Evolutionary conservation across 2,888 invertebrate species (phyloP).

Genomic region (Leptinotarsa juncta): DNA sequence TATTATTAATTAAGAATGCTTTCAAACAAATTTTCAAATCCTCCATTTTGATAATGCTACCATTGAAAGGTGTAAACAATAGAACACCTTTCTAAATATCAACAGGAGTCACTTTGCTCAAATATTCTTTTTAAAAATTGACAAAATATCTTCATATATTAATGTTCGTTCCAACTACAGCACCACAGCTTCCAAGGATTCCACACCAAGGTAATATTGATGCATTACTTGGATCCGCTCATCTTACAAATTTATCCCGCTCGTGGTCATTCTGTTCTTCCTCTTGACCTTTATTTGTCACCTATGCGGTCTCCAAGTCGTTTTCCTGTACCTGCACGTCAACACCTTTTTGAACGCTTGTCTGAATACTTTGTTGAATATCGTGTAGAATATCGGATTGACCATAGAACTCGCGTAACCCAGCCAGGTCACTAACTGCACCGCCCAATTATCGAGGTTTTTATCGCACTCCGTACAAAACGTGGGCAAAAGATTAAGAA

Average conservation of each 20-base stretch:
- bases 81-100: background rate
- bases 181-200: background rate
- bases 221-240: too few species aligned
- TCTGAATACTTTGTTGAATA: slow-evolving; percentile 93
- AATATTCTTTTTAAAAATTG: background rate
- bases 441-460: slow-evolving; percentile 80
- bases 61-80: too few species aligned
- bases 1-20: background rate
- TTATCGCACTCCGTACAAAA: slow-evolving; percentile 85
- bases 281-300: slow-evolving; percentile 59
- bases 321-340: slow-evolving; percentile 72
- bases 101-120: background rate
- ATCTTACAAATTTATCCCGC: slow-evolving; percentile 38
- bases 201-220: background rate
- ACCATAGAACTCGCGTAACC: slow-evolving; percentile 96
- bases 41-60: too few species aligned
- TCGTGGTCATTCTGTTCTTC: slow-evolving; percentile 32
- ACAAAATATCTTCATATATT: background rate
- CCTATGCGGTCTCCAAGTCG: slow-evolving; percentile 71
- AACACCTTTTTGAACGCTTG: slow-evolving; percentile 91
- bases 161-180: background rate
- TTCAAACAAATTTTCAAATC: background rate
- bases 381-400: slow-evolving; percentile 95
- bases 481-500: slow-evolving; percentile 86
- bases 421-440: slow-evolving; percentile 91